Evolutionary conservation across 1,140 invertebrate species (phyloP), one percentile per base, ranked within the genome.

Genomic region (Calosoma granatense): DNA sequence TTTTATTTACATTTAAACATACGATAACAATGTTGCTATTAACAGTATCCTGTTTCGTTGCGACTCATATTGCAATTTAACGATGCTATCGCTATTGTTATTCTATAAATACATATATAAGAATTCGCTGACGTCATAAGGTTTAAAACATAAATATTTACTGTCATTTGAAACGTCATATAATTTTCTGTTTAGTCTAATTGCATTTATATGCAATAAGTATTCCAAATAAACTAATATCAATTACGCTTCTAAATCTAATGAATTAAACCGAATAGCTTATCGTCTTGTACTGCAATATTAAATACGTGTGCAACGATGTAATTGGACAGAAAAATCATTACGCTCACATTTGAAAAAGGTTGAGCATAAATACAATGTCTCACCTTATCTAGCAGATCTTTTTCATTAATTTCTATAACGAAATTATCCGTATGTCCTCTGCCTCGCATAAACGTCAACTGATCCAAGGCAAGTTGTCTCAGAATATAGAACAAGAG

Each of bases 401-500:
- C 94, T 63, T 91, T 86, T 69, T 98, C 96, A 20, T 86, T 84
- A 53, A 98, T 85, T 76, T 97, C 90, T 23, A 98, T 83, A 1
- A 90, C 77, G 17, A 73, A 78, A 19, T 83, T 77, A 23, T 87
- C 81, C 0, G 83, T 79, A 58, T 79, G 76, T 2, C 85, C 86
- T n/a, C 88, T 77, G 56, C 88, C 89, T 56, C 89, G 79, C 69
- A 94, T 84, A 67, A 91, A 97, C 1, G 87, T 81, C 52, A 95
- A 75, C 68, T 95, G 90, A 69, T 99, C 95, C 62, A 93, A 81
- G 0, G 94, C 86, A 56, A 98, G 77, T 72, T 98, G 94, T 39
- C 94, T 88, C 9, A 99, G 78, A 59, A 98, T 87, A 72, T 96
- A 99, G 67, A 97, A 91, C 0, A 99, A 74, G 12, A 99, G 78